A percentile compares a stretch with the other conserved stretches of the same genome.
Evolutionary conservation across 1,140 invertebrate genomes (phyloP).

Genomic region (Drosophila athabasca): DNA sequence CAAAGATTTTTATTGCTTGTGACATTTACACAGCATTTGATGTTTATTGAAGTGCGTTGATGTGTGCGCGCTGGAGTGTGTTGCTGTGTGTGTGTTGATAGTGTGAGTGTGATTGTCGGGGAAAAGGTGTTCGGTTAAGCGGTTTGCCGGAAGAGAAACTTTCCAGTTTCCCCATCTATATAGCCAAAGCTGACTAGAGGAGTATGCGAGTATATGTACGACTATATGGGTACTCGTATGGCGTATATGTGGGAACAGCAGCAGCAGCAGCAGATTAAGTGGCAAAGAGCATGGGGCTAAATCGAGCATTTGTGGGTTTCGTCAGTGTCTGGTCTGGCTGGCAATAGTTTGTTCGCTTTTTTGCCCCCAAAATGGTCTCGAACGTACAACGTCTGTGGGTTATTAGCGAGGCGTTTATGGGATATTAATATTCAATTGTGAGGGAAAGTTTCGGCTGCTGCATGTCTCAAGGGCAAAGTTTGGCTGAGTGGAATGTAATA

Average conservation of each 20-base stretch:
- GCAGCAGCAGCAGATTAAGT: too few relatives aligned
- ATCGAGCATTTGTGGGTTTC: too few relatives aligned
- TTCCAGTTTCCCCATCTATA: too few relatives aligned
- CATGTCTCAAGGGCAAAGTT: too few relatives aligned
- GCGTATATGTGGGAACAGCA: too few relatives aligned
- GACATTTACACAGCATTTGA: slow-evolving; percentile 62
- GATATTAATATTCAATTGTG: slow-evolving; percentile 62
- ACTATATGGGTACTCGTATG: background rate
- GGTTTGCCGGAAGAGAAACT: too few relatives aligned
- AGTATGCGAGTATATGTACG: background rate
- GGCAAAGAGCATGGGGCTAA: too few relatives aligned
- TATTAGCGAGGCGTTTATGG: slow-evolving; percentile 37
- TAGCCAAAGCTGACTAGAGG: too few relatives aligned
- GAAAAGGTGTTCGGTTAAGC: too few relatives aligned
- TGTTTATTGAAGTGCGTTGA: slow-evolving; percentile 43
- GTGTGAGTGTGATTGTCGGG: too few relatives aligned
- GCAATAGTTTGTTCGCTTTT: slow-evolving; percentile 13
- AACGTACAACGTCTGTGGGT: background rate
- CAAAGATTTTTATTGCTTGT: slow-evolving; percentile 58
- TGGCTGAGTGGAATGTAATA: too few relatives aligned
- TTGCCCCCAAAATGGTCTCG: background rate
- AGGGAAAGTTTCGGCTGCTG: slow-evolving; percentile 21
- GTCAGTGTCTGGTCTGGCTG: too few relatives aligned
- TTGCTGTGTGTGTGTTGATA: slow-evolving; percentile 1
- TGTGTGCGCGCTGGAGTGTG: slow-evolving; percentile 3